Conservation (phyloP, 2,888 invertebrate species). For the Pollenia griseotomentosa region DNA sequence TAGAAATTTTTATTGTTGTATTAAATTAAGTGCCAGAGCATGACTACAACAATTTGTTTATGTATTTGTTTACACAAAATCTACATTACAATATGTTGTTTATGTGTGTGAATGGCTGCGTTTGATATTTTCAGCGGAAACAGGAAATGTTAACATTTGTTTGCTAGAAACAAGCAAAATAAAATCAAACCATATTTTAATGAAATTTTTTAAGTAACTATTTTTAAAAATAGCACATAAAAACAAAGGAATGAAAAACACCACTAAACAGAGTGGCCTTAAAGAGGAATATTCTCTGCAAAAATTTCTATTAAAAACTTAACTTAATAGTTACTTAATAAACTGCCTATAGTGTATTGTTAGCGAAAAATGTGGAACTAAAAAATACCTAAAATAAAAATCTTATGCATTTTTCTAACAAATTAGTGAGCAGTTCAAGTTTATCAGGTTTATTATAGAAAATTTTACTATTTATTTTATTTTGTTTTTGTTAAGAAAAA, state of each 20-base stretch:
- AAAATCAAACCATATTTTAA: slow-evolving; percentile 32
- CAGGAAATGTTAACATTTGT: slow-evolving; percentile 51
- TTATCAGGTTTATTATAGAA: too few relatives aligned
- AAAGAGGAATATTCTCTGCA: too few relatives aligned
- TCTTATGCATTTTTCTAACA: too few relatives aligned
- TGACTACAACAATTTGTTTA: slow-evolving; percentile 1
- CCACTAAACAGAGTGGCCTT: background rate
- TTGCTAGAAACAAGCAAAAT: slow-evolving; percentile 31
- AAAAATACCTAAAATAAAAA: too few relatives aligned
- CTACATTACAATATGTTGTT: background rate
- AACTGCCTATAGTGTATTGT: too few relatives aligned
- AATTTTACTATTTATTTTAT: too few relatives aligned
- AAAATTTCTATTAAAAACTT: too few relatives aligned
- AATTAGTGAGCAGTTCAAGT: too few relatives aligned
- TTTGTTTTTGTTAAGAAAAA: too few relatives aligned
- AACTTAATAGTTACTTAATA: too few relatives aligned
- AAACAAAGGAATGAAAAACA: slow-evolving; percentile 10
- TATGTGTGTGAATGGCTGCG: background rate
- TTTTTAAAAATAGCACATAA: slow-evolving; percentile 37
- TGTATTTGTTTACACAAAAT: background rate
- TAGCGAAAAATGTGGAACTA: too few relatives aligned
- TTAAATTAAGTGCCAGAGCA: background rate
- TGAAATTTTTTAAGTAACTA: slow-evolving; percentile 25
- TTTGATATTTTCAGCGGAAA: slow-evolving; percentile 44
- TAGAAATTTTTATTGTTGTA: slow-evolving; percentile 6